Evolutionary conservation across 2,888 invertebrate species (phyloP), one percentile per base, ranked within the genome.

Genomic region (Drosophila anomalata): DNA sequence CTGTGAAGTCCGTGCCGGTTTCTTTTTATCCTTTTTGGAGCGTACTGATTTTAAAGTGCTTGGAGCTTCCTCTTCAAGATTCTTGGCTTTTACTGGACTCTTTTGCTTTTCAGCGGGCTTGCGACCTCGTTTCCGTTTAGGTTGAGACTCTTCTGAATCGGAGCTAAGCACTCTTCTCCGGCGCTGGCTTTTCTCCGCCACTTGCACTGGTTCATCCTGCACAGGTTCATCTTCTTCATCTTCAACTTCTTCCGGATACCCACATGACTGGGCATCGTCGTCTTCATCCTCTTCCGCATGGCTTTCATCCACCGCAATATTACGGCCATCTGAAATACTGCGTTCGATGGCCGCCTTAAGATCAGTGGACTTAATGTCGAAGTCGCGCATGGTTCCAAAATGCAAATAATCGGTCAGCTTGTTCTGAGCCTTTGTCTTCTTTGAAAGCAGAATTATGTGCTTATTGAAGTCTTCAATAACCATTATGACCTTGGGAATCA

Each of bases 401-500:
- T 94, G 94, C 17, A 94, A 86, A 74, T 93, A 93, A 76, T 92
- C 93, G 0, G 92, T 82, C 61, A 93, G 79, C 52, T 93, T 92
- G 73, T 87, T 82, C 69, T 92, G 93, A 0, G 93, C 93, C 72
- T 93, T 93, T 1, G 93, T 93, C 87, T 93, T 94, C 67, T 94
- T 94, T 1, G 93, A 93, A 36, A 94, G 89, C 36, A 93, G 85
- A 48, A 94, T 93, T 14, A 94, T 92, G 66, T 92, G 93, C 80
- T 93, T 94, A 65, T 93, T 93, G 75, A 95, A 94, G 75, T 93
- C 93, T 90, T 95, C 95, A 50, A 95, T 92, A 78, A 93, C 94
- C 69, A 93, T 93, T 24, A 95, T 92, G 0, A 94, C 92, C 79
- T 93, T 93, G 2, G 95, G 95, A 81, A 95, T 94, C 26, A 93